A percentile compares a stretch with the other conserved stretches of the same genome.
phyloP scores from a whole-genome alignment of 1,140 invertebrate genomes.

The Branchinecta lynchi region DNA sequence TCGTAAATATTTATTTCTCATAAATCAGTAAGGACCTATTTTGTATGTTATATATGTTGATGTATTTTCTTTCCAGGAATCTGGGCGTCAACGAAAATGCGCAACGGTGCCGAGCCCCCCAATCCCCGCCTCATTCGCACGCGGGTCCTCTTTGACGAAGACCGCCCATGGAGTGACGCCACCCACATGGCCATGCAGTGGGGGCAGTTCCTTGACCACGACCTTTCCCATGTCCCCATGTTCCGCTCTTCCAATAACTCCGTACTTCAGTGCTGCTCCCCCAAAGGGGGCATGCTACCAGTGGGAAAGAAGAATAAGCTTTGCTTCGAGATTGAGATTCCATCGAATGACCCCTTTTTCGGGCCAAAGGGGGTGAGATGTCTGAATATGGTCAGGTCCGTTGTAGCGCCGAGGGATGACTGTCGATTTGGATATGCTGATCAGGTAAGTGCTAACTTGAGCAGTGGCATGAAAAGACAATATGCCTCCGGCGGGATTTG shows the following conservation, averaged over 20 bases:
- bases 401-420: slow-evolving; percentile 43
- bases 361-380: slow-evolving; percentile 46
- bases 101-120: slow-evolving; percentile 16
- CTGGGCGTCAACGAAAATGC: slow-evolving; percentile 16
- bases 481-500: too few relatives aligned
- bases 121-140: slow-evolving; percentile 18
- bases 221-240: slow-evolving; percentile 50
- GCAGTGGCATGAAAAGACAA: too few relatives aligned
- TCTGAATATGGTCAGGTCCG: slow-evolving; percentile 49
- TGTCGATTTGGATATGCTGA: slow-evolving; percentile 50
- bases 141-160: slow-evolving; percentile 31
- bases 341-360: slow-evolving; percentile 25
- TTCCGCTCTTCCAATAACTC: slow-evolving; percentile 34
- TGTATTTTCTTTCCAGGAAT: slow-evolving; percentile 15
- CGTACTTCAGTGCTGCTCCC: slow-evolving; percentile 20
- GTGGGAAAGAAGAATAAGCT: slow-evolving; percentile 21
- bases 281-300: slow-evolving; percentile 15
- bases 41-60: too few relatives aligned
- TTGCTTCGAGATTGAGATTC: slow-evolving; percentile 27
- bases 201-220: slow-evolving; percentile 43
- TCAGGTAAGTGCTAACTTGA: slow-evolving; percentile 34
- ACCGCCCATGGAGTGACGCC: slow-evolving; percentile 30
- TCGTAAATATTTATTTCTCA: too few relatives aligned
- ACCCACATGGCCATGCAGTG: slow-evolving; percentile 37
- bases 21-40: too few relatives aligned